Percentiles rank a stretch among this genome's conserved stretches.
Evolutionary conservation across 2,797 vertebrate species (phyloP).

Genomic region (Melanotaenia maccullochi): DNA sequence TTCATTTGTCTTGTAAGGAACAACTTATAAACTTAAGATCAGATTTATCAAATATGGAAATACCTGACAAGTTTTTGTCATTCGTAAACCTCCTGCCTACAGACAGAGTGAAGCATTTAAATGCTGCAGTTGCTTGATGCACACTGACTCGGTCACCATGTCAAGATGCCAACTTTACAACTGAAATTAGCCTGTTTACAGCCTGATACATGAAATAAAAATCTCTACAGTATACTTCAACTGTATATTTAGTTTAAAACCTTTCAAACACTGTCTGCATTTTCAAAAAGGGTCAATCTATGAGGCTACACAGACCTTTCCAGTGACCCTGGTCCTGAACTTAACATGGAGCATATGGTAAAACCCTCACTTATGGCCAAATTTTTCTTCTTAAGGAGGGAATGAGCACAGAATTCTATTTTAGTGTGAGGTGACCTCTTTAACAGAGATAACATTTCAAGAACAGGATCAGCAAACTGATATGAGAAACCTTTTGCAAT

Average conservation of each 20-base stretch:
- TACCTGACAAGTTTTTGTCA: neutral
- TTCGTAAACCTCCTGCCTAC: neutral
- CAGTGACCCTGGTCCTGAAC: slow-evolving; percentile 57
- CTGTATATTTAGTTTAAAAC: too few species aligned
- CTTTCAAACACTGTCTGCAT: neutral
- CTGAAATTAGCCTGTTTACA: too few species aligned
- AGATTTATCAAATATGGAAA: neutral
- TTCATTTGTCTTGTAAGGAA: neutral
- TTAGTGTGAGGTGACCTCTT: slow-evolving; percentile 68
- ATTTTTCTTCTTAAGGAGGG: slow-evolving; percentile 54
- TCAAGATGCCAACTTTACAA: neutral
- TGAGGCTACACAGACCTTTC: slow-evolving; percentile 14
- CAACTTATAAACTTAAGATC: neutral
- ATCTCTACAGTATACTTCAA: too few species aligned
- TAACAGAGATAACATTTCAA: slow-evolving; percentile 44
- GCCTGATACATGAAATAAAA: too few species aligned
- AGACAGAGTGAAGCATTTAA: neutral
- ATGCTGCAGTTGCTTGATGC: too few species aligned
- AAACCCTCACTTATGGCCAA: slow-evolving; percentile 59
- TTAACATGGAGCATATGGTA: slow-evolving; percentile 53
- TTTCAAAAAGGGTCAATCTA: slow-evolving; percentile 25
- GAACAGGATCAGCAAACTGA: slow-evolving; percentile 15
- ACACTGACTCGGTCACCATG: neutral
- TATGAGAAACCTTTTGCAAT: slow-evolving; percentile 16
- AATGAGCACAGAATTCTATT: slow-evolving; percentile 63